These are phyloP conservation scores for pig (Sus scrofa) DNA, from an alignment of 2,113 vertebrate species.

Conservation along the genomic window T2T-Sscrofa CM000823.6:24688501-24689000, in stretches of 20 bases:
- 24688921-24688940: no score
- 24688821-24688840: constrained; percentile 60
- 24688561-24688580: background rate
- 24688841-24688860: constrained; percentile 26
- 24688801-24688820: constrained; percentile 45
- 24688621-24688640: constrained; percentile 3
- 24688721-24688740: constrained; percentile 11
- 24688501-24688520: background rate
- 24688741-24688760: background rate
- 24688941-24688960: no score
- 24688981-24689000: no score
- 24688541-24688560: background rate
- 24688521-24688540: background rate
- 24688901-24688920: background rate
- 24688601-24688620: background rate
- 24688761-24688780: constrained; percentile 1
- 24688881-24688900: background rate
- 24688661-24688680: background rate
- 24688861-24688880: constrained; percentile 25
- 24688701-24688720: constrained; percentile 31
- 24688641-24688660: background rate
- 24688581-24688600: background rate
- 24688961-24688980: no score
- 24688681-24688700: constrained; percentile 1
- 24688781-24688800: background rate